Conservation (phyloP, 2,888 invertebrate species). For the Lapara coniferarum region DNA sequence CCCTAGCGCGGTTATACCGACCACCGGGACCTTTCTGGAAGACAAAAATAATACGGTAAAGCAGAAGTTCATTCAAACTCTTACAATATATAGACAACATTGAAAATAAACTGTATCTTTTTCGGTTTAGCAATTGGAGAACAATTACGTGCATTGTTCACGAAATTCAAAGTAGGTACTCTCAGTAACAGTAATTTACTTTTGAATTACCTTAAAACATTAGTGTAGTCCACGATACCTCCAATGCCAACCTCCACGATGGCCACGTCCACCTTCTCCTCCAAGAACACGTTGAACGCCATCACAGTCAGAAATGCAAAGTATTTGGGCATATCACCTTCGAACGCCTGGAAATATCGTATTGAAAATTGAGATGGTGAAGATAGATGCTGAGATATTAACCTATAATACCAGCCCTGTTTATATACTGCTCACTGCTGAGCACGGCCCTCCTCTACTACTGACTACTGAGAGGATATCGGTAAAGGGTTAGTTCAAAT, state of each 20-base stretch:
- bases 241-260: slow-evolving; percentile 99
- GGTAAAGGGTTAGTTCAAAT: background rate
- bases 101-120: too few relatives aligned
- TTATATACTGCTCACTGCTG: too few relatives aligned
- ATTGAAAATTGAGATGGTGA: background rate
- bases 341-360: slow-evolving; percentile 68
- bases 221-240: slow-evolving; percentile 96
- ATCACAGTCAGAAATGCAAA: slow-evolving; percentile 97
- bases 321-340: slow-evolving; percentile 94
- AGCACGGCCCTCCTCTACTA: too few relatives aligned
- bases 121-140: too few relatives aligned
- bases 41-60: slow-evolving; percentile 5
- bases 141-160: too few relatives aligned
- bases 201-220: slow-evolving; percentile 88
- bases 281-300: slow-evolving; percentile 94
- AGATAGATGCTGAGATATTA: too few relatives aligned
- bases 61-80: too few relatives aligned
- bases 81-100: too few relatives aligned
- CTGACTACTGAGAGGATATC: too few relatives aligned
- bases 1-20: slow-evolving; percentile 95
- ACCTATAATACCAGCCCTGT: too few relatives aligned
- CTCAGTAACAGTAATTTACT: too few relatives aligned
- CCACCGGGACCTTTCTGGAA: slow-evolving; percentile 90
- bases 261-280: slow-evolving; percentile 94
- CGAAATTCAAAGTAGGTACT: too few relatives aligned